phyloP scores from a whole-genome alignment of 2,888 invertebrate genomes.

The Sesamia inferens region DNA sequence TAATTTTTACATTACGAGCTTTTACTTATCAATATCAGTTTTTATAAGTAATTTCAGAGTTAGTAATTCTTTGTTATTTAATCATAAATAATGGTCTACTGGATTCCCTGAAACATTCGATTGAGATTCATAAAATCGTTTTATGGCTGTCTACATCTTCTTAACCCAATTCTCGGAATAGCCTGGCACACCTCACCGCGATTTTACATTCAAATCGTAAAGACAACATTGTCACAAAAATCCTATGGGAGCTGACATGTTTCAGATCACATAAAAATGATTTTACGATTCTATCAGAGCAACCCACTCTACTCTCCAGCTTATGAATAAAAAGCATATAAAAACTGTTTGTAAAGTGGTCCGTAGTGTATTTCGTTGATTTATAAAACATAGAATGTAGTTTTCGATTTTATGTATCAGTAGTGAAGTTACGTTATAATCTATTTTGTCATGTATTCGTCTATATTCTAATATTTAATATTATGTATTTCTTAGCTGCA shows the following conservation, averaged over 20 bases:
- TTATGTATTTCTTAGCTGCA: too few species aligned
- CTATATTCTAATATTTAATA: too few species aligned
- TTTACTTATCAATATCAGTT: background rate
- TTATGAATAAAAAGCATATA: conserved; percentile 84
- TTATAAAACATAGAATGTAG: conserved; percentile 43
- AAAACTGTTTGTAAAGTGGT: conserved; percentile 73
- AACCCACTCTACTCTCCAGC: conserved; percentile 77
- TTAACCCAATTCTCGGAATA: conserved; percentile 55
- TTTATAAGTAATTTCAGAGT: background rate
- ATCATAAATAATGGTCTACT: background rate
- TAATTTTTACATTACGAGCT: too few species aligned
- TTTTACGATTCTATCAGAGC: conserved; percentile 85
- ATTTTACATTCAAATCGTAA: conserved; percentile 73
- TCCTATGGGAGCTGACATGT: conserved; percentile 79
- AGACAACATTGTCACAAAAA: conserved; percentile 84
- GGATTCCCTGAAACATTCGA: conserved; percentile 32
- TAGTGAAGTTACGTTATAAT: conserved; percentile 32
- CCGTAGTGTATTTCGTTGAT: conserved; percentile 54
- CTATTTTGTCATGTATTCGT: conserved; percentile 18
- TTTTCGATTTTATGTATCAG: conserved; percentile 41
- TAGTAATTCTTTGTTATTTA: background rate
- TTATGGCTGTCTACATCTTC: conserved; percentile 45
- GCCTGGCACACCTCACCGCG: conserved; percentile 65
- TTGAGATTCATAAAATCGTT: conserved; percentile 48
- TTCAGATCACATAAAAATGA: conserved; percentile 84